These are phyloP conservation scores for Riparia riparia DNA, from an alignment of 2,113 vertebrate species.

Conservation along the genomic window DNA sequence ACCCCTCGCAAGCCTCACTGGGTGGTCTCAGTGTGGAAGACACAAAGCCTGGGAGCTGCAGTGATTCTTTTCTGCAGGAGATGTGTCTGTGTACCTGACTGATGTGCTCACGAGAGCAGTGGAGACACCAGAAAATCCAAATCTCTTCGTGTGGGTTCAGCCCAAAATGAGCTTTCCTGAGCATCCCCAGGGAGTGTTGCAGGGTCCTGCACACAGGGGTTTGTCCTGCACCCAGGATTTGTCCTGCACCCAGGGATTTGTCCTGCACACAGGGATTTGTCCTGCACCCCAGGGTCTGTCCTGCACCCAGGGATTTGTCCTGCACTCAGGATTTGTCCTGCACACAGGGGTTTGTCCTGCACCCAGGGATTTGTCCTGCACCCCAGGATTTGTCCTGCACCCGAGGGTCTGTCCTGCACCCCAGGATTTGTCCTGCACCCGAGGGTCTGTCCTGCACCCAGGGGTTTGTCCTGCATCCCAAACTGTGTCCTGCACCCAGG, in stretches of 20 bases:
- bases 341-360: too few species aligned
- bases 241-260: background rate
- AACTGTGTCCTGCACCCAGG: background rate
- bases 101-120: rapidly evolving
- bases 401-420: background rate
- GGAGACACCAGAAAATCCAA: background rate
- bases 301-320: background rate
- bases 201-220: background rate
- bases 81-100: background rate
- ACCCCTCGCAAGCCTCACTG: background rate
- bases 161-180: background rate
- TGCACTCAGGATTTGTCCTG: background rate
- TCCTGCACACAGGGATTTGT: background rate
- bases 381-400: background rate
- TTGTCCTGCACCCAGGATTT: background rate
- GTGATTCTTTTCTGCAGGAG: background rate
- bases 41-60: background rate
- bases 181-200: background rate
- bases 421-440: background rate
- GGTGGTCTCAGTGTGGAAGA: background rate
- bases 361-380: background rate
- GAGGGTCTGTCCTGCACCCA: background rate
- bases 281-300: background rate
- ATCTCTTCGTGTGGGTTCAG: rapidly evolving
- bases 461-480: background rate